These are phyloP conservation scores for Microcebus jonahi DNA, from an alignment of 2,113 vertebrate genomes.

Conservation along the genomic window DNA sequence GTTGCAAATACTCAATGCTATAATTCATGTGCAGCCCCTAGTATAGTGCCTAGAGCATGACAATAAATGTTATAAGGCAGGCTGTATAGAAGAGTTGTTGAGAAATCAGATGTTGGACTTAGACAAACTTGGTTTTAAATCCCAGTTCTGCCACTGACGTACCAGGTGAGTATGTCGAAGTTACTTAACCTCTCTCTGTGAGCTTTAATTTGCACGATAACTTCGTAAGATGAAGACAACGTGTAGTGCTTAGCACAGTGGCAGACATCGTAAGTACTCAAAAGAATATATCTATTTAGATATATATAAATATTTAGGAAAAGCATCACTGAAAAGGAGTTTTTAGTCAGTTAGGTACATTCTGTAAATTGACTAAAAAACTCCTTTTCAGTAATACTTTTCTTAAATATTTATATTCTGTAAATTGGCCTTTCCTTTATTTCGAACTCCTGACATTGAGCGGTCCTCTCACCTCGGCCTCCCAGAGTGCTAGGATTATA, in stretches of 20 bases:
- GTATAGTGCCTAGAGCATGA: neutral
- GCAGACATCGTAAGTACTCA: neutral
- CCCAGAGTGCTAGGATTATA: no score
- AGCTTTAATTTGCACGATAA: neutral
- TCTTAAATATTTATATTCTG: no score
- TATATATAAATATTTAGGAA: neutral
- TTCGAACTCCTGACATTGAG: no score
- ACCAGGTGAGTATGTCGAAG: neutral
- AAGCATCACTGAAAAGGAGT: neutral
- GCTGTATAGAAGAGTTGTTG: neutral
- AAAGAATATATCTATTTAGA: neutral
- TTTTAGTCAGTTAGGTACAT: neutral
- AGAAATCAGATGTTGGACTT: neutral
- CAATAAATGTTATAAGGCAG: neutral
- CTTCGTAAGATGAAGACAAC: neutral
- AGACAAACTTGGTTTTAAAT: neutral
- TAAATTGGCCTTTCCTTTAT: no score
- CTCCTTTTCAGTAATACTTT: no score
- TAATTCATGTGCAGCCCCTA: neutral
- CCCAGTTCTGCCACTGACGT: neutral
- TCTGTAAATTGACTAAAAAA: neutral
- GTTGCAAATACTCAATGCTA: neutral
- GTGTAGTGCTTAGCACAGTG: neutral
- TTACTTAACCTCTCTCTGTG: neutral
- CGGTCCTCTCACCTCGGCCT: no score